These are phyloP conservation scores for Monochamus saltuarius DNA, from an alignment of 1,140 invertebrate genomes.

Conservation along the genomic window DNA sequence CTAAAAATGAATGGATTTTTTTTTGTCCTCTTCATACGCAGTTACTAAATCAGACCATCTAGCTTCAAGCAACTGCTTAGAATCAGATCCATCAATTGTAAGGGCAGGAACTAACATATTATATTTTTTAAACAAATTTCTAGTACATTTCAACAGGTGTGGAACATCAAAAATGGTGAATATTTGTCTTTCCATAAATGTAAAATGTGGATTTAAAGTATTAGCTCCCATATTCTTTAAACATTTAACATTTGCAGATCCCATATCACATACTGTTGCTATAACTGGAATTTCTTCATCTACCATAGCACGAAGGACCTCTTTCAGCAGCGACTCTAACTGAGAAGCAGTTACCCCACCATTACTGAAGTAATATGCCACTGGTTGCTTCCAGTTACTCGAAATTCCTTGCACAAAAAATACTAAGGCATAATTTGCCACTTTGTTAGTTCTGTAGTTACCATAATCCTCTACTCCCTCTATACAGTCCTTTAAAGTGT, in stretches of 20 bases:
- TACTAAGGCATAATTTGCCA: constrained; percentile 18
- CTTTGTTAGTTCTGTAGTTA: neutral
- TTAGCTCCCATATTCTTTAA: constrained; percentile 20
- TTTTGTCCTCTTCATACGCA: constrained; percentile 18
- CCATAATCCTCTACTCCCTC: constrained; percentile 14
- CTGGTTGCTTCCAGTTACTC: constrained; percentile 13
- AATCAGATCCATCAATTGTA: constrained; percentile 4
- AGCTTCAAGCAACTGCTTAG: constrained; percentile 18
- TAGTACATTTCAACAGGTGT: constrained; percentile 27
- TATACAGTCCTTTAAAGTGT: constrained; percentile 1
- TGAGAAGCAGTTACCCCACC: too few relatives aligned
- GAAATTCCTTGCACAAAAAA: constrained; percentile 13
- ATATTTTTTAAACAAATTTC: constrained; percentile 23
- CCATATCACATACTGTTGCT: constrained; percentile 28
- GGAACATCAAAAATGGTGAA: constrained; percentile 24
- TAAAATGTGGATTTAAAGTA: constrained; percentile 16
- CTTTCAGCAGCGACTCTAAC: too few relatives aligned
- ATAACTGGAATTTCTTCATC: constrained; percentile 18
- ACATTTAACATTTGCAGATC: constrained; percentile 22
- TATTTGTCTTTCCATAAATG: constrained; percentile 12
- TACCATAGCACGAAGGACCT: too few relatives aligned
- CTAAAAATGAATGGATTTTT: constrained; percentile 22
- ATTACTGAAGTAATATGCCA: constrained; percentile 14
- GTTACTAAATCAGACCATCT: constrained; percentile 13
- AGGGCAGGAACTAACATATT: constrained; percentile 7